Evolutionary conservation across 1,140 invertebrate species (phyloP).

Genomic region (Berghia stephanieae): DNA sequence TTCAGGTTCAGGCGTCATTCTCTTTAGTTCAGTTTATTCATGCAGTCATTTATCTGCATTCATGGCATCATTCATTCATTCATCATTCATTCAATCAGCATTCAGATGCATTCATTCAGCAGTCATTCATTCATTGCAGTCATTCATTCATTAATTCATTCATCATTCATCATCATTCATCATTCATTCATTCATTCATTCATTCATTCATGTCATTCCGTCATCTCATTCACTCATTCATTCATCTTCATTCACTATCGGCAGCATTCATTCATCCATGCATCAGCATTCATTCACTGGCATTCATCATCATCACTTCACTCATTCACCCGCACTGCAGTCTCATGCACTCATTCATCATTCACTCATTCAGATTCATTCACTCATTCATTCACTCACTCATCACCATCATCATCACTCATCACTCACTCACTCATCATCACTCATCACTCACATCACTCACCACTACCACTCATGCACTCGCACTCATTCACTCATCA

Average conservation of each 20-base stretch:
- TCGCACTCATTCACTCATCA: not conserved
- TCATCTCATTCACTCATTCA: too few relatives aligned
- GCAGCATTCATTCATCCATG: too few relatives aligned
- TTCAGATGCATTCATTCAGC: too few relatives aligned
- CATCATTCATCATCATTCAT: not conserved
- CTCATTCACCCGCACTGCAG: not conserved
- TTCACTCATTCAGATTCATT: slow-evolving; percentile 2
- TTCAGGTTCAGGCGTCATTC: too few relatives aligned
- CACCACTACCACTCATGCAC: not conserved
- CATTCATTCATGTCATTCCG: not conserved
- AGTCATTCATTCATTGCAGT: too few relatives aligned
- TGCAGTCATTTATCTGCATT: too few relatives aligned
- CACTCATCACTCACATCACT: too few relatives aligned
- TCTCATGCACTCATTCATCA: not conserved
- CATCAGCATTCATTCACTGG: slow-evolving; percentile 21
- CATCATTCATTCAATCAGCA: too few relatives aligned
- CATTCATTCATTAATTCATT: too few relatives aligned
- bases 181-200: not conserved
- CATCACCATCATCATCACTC: slow-evolving; percentile 5
- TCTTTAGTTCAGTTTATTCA: too few relatives aligned
- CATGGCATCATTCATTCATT: too few relatives aligned
- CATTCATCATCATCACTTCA: not conserved
- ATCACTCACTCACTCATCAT: not conserved
- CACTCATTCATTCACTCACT: slow-evolving; percentile 8
- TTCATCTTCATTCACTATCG: too few relatives aligned